Evolutionary conservation across 2,113 vertebrate species (phyloP), one percentile per base, ranked within the genome.

Genomic region (Desmodus rotundus): DNA sequence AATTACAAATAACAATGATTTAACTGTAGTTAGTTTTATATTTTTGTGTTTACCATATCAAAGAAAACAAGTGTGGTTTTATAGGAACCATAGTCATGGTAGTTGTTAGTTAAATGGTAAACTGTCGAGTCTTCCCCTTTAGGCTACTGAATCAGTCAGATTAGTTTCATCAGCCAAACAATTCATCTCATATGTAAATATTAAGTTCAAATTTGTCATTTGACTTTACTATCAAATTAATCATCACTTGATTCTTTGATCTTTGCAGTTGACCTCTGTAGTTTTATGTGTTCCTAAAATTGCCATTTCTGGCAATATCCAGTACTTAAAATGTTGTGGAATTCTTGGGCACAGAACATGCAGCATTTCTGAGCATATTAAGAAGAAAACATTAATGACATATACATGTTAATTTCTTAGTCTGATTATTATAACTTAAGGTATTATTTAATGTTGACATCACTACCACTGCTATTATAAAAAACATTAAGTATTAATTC

Each of bases 351-450:
- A 73, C 9, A 87, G 15, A 84, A 38, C 17, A 70, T 78, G 91
- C 33, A 67, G n/a, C 12, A 88, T 54, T 91, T 93, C 58, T 85
- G 31, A 84, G 24, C 22, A 20, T 45, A 56, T 76, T 94, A 56
- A 92, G 50, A 87, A 92, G n/a, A 67, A 94, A 92, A 91, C 50
- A 19, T 43, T 83, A 87, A 74, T 61, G 63, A 65, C 22, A 68
- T 22, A 73, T 36, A 52, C 6, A 54, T 54, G 73, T 67, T 73
- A 31, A 97, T 65, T 77, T 91, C 89, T 14, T 17, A 54, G n/a
- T 67, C 63, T 93, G 47, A 76, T 47, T 36, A 81, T 58, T 88
- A 38, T 94, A 84, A 52, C 22, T 93, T 84, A 47, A 89, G 68
- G 7, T 20, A 78, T 61, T 93, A 28, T 80, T 90, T 91, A 73